A percentile compares a stretch with the other conserved stretches of the same genome.
Conservation (phyloP, 2,888 invertebrate species). For the Plagiodera versicolora region DNA sequence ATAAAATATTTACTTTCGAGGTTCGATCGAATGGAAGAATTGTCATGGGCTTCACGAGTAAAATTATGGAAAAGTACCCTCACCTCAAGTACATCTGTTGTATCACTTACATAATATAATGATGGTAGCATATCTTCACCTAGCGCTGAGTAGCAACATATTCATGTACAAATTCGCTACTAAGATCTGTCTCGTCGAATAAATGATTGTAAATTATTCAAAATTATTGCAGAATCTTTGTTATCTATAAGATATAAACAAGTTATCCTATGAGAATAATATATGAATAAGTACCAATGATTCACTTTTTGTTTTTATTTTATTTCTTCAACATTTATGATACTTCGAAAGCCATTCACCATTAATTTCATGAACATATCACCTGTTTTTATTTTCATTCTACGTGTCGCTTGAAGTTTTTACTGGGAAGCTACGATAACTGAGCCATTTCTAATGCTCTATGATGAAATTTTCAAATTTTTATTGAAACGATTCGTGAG, state of each 20-base stretch:
- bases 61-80: no score
- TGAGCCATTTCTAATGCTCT: no score
- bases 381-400: not conserved
- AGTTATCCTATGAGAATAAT: not conserved
- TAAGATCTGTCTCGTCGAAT: constrained; percentile 9
- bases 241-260: not conserved
- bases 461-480: no score
- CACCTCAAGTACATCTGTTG: no score
- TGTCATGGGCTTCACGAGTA: no score
- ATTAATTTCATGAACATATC: not conserved
- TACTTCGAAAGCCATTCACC: not conserved
- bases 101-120: not conserved
- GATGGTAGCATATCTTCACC: not conserved
- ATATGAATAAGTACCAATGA: not conserved
- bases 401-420: no score
- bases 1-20: no score
- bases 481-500: no score
- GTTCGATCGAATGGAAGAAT: no score
- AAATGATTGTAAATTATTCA: constrained; percentile 1
- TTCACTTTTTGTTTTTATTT: not conserved
- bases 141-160: constrained; percentile 4
- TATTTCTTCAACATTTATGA: not conserved
- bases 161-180: constrained; percentile 5
- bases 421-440: no score
- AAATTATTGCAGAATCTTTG: not conserved